Evolutionary conservation across 2,888 invertebrate species (phyloP).

Genomic region (Arrhopalites spinosus): DNA sequence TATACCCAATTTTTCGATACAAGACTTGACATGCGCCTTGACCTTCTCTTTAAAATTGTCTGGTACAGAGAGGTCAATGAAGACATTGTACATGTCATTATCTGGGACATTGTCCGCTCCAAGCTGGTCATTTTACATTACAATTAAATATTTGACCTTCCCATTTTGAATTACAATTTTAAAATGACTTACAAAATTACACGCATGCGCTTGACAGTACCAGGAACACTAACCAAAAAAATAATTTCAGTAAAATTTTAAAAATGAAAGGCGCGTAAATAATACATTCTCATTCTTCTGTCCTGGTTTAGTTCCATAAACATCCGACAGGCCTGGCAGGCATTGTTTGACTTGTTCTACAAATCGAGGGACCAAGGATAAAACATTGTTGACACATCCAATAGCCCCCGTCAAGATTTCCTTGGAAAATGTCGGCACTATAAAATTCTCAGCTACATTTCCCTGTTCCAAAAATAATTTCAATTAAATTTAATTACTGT

Average conservation of each 20-base stretch:
- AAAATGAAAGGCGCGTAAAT: too few relatives aligned
- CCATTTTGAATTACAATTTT: background rate
- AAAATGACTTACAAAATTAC: background rate
- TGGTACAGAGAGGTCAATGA: constrained; percentile 1
- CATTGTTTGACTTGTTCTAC: background rate
- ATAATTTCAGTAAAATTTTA: too few relatives aligned
- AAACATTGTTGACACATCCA: background rate
- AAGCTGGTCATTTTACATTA: background rate
- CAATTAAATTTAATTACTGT: too few relatives aligned
- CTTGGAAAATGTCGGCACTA: background rate
- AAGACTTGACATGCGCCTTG: background rate
- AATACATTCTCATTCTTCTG: background rate
- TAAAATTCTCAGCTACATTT: background rate
- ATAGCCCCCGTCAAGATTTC: background rate
- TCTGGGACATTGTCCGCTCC: background rate
- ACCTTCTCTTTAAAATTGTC: background rate
- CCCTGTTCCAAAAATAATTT: too few relatives aligned
- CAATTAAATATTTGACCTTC: background rate
- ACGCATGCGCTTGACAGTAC: background rate
- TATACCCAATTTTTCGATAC: background rate
- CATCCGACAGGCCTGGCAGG: background rate
- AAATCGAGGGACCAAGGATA: background rate
- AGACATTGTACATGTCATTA: background rate
- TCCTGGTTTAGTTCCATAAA: background rate
- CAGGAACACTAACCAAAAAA: background rate